These are phyloP conservation scores for Sardinella longiceps DNA, from an alignment of 2,797 vertebrate species.

Conservation along the genomic window DNA sequence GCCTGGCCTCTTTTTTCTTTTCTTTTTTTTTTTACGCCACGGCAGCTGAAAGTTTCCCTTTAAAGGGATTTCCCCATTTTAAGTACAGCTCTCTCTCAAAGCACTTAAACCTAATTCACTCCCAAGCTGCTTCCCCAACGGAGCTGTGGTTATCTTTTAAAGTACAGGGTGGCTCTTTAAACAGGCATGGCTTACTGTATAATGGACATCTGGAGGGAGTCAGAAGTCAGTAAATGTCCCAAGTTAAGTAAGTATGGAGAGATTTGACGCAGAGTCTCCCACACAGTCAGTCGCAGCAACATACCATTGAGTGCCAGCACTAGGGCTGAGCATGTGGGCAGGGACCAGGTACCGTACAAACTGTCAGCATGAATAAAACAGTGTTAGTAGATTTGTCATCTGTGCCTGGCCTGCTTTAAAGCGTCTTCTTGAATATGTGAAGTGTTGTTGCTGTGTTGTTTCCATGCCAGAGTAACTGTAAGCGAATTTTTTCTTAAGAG, in stretches of 20 bases:
- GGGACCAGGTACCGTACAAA: conserved; percentile 80
- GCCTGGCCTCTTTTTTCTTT: conserved; percentile 15
- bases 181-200: conserved; percentile 18
- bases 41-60: conserved; percentile 11
- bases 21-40: too few species aligned
- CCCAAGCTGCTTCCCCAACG: not conserved
- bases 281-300: conserved; percentile 73
- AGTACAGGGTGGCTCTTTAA: conserved; percentile 22
- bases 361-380: conserved; percentile 84
- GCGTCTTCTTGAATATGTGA: conserved; percentile 66
- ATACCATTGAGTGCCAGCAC: conserved; percentile 71
- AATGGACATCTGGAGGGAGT: conserved; percentile 26
- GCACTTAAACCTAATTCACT: conserved; percentile 24
- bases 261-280: conserved; percentile 72
- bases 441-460: conserved; percentile 8
- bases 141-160: conserved; percentile 17
- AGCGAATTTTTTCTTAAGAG: conserved; percentile 6
- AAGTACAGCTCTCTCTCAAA: conserved; percentile 24
- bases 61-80: conserved; percentile 23
- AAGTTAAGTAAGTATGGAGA: conserved; percentile 25
- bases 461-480: conserved; percentile 32
- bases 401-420: conserved; percentile 77
- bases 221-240: conserved; percentile 26
- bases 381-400: conserved; percentile 83
- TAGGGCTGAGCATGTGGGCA: conserved; percentile 69